Base-by-base conservation (phyloP, 1,140 invertebrate species). In the Mesaphorura yosii region DNA sequence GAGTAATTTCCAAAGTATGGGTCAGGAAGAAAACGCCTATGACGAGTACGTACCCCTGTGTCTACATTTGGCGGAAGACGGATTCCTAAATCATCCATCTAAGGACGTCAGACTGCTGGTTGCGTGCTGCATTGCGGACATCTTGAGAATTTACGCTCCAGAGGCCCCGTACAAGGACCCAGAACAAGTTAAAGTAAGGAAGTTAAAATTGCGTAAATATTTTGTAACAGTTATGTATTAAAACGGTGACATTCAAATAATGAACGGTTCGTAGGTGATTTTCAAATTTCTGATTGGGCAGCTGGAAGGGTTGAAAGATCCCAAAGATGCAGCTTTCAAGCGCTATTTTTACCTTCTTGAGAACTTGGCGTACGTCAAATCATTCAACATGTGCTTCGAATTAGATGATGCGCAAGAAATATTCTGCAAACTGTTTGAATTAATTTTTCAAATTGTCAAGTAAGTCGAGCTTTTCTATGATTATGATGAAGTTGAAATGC, bases 361-460 rank as follows among this genome's bases (percentile, higher is more conserved):
- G 75, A 98, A 96, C 72, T 75, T 98, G 55, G 91, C 92, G 10
- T 97, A 93, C 72, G 92, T 96, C 20, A 98, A 98, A 69, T 94
- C 91, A 0, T 98, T 98, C 70, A 96, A 96, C 70, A 96, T 98
- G 83, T 97, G 93, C 70, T 92, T 97, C 68, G 93, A 98, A 68
- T 70, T 97, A 34, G 92, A 97, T 70, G 91, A 96, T 69, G 94
- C 86, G 64, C 89, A 96, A 71, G 88, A 94, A 70, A 95, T 97
- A 64, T 94, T 97, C 68, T 91, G 88, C 66, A 81, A 82, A 37
- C 74, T 98, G 1, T 96, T 96, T 71, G 82, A 83, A 44, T 76
- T 95, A n/a, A 93, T 97, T 78, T 96, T 97, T 68, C 86, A 82
- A 70, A 92, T 94, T 70, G 86, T 95, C 62, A 95, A 91, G 88